Evolutionary conservation across 53 echinoderm and acorn worm species (phyloP), one percentile per base, ranked within the genome.

Genomic region (Henricia sp.): DNA sequence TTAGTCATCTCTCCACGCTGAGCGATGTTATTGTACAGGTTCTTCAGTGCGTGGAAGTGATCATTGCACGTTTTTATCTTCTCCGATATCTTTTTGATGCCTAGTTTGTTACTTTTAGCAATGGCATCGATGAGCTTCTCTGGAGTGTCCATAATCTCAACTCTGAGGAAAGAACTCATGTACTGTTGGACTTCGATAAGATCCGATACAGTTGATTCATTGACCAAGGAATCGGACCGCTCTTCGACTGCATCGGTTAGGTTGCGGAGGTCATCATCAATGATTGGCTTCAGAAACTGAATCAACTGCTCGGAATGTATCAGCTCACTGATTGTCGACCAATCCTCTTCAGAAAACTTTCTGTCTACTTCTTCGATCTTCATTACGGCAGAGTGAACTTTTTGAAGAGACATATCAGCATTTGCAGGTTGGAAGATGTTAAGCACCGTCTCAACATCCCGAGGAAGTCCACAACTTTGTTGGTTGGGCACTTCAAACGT

Each of bases 241-340:
- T 87, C 87, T 52, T 87, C 87, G 50, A 87, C 87, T 6, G 87
- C 87, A 55, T 87, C 87, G 13, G 75, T 87, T n/a, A 87, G 87
- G 33, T 87, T 87, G 12, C 87, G 67, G 20, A 87, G 75, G 43
- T 87, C 87, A 17, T 87, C 87, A 68, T 87, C 69, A 24, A 87
- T 64, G 39, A 87, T 50, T 27, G 87, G 52, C 23, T 66, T 67
- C 63, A 87, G 57, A 46, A 87, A 87, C 50, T 65, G 48, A 33
- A 87, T 76, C 19, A 87, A 67, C 16, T 78, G 65, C 38, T 87
- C 23, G 0, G 78, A 87, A 26, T 65, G 43, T 27, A 75, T 67
- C 20, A 87, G 78, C 68, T 87, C 75, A 14, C 38, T 13, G 30
- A 87, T 78, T 36, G 75, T 65, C 21, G 37, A 19, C 87, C 87